Percentiles rank a stretch among this genome's conserved stretches.
These are phyloP conservation scores for Drosophila funebris DNA, from an alignment of 1,140 invertebrate species.

Conservation along the genomic window DNA sequence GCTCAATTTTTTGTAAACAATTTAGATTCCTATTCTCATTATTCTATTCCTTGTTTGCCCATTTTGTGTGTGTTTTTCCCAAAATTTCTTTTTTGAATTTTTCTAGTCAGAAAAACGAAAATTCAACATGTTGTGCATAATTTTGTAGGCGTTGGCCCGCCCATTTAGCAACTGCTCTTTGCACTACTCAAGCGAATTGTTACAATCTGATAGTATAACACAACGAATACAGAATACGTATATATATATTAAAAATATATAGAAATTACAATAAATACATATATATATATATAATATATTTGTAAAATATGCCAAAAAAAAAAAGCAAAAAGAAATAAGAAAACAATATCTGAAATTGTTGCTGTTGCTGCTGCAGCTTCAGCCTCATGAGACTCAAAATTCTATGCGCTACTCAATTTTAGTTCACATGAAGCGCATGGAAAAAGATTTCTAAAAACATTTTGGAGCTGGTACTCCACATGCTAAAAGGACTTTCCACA, in stretches of 20 bases:
- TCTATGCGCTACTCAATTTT: conserved; percentile 38
- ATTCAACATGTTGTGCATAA: conserved; percentile 56
- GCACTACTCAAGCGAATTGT: conserved; percentile 76
- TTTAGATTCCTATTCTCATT: neutral
- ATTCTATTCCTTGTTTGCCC: neutral
- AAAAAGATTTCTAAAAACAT: conserved; percentile 34
- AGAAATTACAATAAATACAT: conserved; percentile 23
- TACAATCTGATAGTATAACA: conserved; percentile 44
- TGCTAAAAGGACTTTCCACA: neutral
- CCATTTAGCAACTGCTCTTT: conserved; percentile 48
- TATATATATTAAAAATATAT: conserved; percentile 5
- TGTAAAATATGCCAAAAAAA: conserved; percentile 43
- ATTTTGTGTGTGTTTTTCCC: neutral
- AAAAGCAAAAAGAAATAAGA: neutral
- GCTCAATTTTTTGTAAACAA: conserved; percentile 11
- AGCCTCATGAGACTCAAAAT: conserved; percentile 6
- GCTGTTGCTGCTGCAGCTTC: neutral
- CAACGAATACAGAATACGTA: conserved; percentile 53
- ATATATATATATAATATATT: conserved; percentile 35
- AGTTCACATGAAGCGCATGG: conserved; percentile 19
- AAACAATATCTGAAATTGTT: conserved; percentile 14
- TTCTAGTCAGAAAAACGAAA: conserved; percentile 53
- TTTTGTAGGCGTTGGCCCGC: conserved; percentile 16
- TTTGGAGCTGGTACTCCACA: conserved; percentile 76
- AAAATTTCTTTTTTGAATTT: conserved; percentile 60